Evolutionary conservation across 2,113 vertebrate genomes (phyloP), one percentile per base, ranked within the genome.

Genomic region (Alouatta palliata): DNA sequence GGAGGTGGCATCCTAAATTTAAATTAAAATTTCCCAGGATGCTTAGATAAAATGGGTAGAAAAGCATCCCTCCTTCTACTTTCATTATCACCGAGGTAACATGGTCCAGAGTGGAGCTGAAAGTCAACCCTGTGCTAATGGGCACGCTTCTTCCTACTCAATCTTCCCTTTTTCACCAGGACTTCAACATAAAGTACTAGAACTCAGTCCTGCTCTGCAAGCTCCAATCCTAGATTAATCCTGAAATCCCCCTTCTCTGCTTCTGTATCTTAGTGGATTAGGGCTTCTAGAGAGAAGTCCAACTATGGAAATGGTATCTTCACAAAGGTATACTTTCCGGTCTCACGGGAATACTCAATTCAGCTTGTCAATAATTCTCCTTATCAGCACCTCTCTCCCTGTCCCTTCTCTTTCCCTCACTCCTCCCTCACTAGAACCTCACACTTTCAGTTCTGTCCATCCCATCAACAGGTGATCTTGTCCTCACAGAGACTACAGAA

Each of bases 131-230:
- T 23, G 19, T 1, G 8, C 76, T 52, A 30, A 43, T 3, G 37
- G 20, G 32, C 0, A 6, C 16, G 23, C 23, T 64, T 8, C n/a
- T 32, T 23, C 11, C 58, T 6, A 1, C 27, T 9, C 19, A 3
- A 56, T 66, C 37, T 68, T 64, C 40, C n/a, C 1, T 16, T 73
- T 49, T 56, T n/a, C 10, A 12, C 37, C 61, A 54, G 61, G 43
- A 84, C 64, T 54, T 91, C n/a, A 40, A 27, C 37, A 35, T 21
- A 23, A 37, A 83, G 21, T 21, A 11, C 32, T 2, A 47, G 27
- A 37, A 10, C 87, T 9, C 6, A 66, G 25, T 6, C 73, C 21
- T 49, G 37, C 56, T 58, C 56, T 13, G 23, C 54, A 30, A 7
- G 2, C 52, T 9, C 45, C 10, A 4, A 16, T 3, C 4, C 1